Evolutionary conservation across 35 echinoderm and acorn worm genomes (phyloP), one percentile per base, ranked within the genome.

Genomic region (Chiridota heheva): DNA sequence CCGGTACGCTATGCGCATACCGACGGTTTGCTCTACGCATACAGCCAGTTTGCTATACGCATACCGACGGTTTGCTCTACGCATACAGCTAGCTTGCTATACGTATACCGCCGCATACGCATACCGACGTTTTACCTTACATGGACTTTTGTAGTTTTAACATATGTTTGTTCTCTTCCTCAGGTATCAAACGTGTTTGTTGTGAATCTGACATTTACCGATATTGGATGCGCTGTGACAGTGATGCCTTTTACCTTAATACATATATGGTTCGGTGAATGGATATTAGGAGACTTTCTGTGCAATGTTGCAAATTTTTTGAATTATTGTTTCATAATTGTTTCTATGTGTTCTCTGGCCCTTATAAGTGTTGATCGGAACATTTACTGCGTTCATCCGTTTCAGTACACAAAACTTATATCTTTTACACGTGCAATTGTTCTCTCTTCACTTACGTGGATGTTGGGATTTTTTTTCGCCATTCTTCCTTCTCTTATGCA

Each of bases 291-390:
- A 5, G 4, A 2, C 18, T 82, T 90, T 45, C 51, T 59, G 12
- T 96, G 92, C 49, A 53, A 89, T 4, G 60, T 41, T 16, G 92
- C 85, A n/a, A 90, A 87, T 41, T 90, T 96, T 60, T 82, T 96
- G 37, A 96, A 96, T 38, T 96, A 96, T 61, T 90, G 87, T 22
- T 96, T 96, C 82, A 96, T 96, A 53, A 96, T 90, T 39, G 87
- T 90, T 12, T 96, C 92, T 46, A 96, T 96, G 92, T 77, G 76
- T 31, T 90, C 87, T 13, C 67, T 96, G 12, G 92, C 86, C 4
- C 44, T 90, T 3, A 90, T 96, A 1, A 85, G 80, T 35, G 39
- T 96, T 4, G 92, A 96, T 26, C 92, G 92, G 33, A 67, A 90
- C 68, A 51, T 96, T 55, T 89, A 80, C 29, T 88, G 89, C 33